Percentiles rank a stretch among this genome's conserved stretches.
phyloP scores from a whole-genome alignment of 2,888 invertebrate genomes.

The Copidosoma aretas region DNA sequence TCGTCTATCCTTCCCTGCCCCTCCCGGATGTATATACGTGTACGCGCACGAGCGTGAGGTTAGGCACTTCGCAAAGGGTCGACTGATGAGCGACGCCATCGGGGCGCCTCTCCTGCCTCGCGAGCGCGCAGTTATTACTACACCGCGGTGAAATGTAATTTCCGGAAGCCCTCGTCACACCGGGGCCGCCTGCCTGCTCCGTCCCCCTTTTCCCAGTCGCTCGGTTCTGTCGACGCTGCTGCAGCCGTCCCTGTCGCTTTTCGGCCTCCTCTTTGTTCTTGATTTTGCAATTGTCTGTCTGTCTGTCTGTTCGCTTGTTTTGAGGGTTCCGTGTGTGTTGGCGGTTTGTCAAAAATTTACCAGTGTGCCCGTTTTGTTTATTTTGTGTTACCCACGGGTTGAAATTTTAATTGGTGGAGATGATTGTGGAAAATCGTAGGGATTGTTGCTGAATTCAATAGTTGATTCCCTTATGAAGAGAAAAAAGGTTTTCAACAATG shows the following conservation, averaged over 20 bases:
- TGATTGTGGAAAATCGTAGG: no score
- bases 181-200: conserved; percentile 39
- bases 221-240: conserved; percentile 11
- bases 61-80: conserved; percentile 27
- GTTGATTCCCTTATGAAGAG: no score
- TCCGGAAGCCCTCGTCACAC: conserved; percentile 54
- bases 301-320: background rate
- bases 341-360: no score
- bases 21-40: background rate
- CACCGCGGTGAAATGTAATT: conserved; percentile 60
- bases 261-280: conserved; percentile 9
- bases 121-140: conserved; percentile 50
- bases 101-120: conserved; percentile 22
- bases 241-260: conserved; percentile 13
- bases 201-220: background rate
- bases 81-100: conserved; percentile 35
- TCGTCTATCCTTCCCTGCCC: conserved; percentile 3
- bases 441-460: no score
- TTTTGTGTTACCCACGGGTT: no score
- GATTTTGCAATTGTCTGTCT: conserved; percentile 14
- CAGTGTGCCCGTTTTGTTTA: no score
- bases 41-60: conserved; percentile 8
- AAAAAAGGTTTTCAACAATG: no score
- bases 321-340: no score
- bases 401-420: no score